phyloP scores from a whole-genome alignment of 2,113 vertebrate species.

The Holacanthus passer region DNA sequence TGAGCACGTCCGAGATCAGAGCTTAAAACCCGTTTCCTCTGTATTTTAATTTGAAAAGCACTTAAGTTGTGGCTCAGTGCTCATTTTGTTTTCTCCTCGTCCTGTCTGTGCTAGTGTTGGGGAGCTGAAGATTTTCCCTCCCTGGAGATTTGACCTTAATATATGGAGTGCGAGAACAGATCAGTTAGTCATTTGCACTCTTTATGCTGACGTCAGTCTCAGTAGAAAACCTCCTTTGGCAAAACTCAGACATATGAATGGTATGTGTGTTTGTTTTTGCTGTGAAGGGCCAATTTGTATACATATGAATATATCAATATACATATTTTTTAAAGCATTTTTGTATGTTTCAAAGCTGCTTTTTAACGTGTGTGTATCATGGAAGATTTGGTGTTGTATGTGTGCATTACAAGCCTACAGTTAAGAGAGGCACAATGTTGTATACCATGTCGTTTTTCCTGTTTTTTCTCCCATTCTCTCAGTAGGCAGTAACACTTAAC shows the following conservation, averaged over 20 bases:
- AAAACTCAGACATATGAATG: slow-evolving; percentile 75
- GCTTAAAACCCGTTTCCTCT: slow-evolving; percentile 21
- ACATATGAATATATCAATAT: slow-evolving; percentile 87
- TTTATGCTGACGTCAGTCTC: slow-evolving; percentile 49
- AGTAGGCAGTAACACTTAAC: slow-evolving; percentile 72
- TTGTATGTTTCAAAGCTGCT: slow-evolving; percentile 89
- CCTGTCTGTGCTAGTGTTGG: slow-evolving; percentile 49
- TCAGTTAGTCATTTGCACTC: slow-evolving; percentile 35
- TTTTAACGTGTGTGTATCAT: slow-evolving; percentile 83
- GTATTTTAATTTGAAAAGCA: slow-evolving; percentile 62
- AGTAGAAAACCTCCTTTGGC: slow-evolving; percentile 61
- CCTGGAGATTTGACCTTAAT: slow-evolving; percentile 44
- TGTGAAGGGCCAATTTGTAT: slow-evolving; percentile 86
- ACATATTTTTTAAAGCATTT: slow-evolving; percentile 87
- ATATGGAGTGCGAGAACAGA: slow-evolving; percentile 16
- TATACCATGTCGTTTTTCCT: slow-evolving; percentile 60
- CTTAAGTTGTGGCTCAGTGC: slow-evolving; percentile 64
- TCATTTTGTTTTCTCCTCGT: slow-evolving; percentile 46
- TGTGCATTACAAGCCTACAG: slow-evolving; percentile 77
- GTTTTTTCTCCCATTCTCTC: slow-evolving; percentile 58
- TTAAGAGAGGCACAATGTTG: slow-evolving; percentile 76
- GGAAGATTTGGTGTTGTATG: slow-evolving; percentile 76
- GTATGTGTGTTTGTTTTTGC: slow-evolving; percentile 77
- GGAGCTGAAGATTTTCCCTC: slow-evolving; percentile 22
- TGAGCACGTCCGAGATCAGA: slow-evolving; percentile 7